Percentiles rank a stretch among this genome's conserved stretches.
These are phyloP conservation scores for Leptonema lineaticorne DNA, from an alignment of 1,140 invertebrate species.

Conservation along the genomic window DNA sequence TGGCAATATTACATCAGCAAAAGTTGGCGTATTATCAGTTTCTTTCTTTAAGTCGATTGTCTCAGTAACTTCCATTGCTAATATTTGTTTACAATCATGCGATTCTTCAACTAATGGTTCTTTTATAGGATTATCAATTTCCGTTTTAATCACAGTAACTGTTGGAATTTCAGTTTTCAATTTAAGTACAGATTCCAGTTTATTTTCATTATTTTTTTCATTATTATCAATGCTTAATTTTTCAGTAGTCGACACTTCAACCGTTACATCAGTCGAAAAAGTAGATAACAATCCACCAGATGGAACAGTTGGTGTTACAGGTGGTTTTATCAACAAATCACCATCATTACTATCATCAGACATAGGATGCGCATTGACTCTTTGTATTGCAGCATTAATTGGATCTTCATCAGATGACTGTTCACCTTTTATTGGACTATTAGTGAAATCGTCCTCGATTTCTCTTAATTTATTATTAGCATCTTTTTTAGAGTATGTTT, in stretches of 20 bases:
- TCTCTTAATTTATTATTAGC: slow-evolving; percentile 55
- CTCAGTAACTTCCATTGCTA: slow-evolving; percentile 16
- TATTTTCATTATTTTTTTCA: not conserved
- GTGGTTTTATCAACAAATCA: slow-evolving; percentile 43
- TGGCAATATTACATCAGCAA: slow-evolving; percentile 48
- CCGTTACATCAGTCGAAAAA: slow-evolving; percentile 18
- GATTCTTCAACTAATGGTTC: slow-evolving; percentile 12
- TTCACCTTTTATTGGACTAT: slow-evolving; percentile 56
- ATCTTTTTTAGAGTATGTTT: slow-evolving; percentile 56
- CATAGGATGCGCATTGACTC: slow-evolving; percentile 48
- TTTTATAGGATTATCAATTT: not conserved
- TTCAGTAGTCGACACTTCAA: not conserved
- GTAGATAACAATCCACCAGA: slow-evolving; percentile 24
- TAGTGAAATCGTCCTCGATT: slow-evolving; percentile 55
- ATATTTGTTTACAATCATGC: not conserved
- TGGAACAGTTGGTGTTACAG: slow-evolving; percentile 37
- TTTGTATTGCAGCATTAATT: slow-evolving; percentile 55
- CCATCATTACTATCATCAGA: slow-evolving; percentile 51
- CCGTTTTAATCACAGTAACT: not conserved
- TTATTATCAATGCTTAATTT: not conserved
- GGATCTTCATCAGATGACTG: slow-evolving; percentile 60
- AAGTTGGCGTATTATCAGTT: slow-evolving; percentile 54
- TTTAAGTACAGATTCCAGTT: slow-evolving; percentile 36
- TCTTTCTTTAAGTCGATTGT: slow-evolving; percentile 56
- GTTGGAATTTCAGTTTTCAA: slow-evolving; percentile 33